A percentile compares a stretch with the other conserved stretches of the same genome.
Evolutionary conservation across 2,888 invertebrate genomes (phyloP).

Genomic region (Tetropium fuscum): DNA sequence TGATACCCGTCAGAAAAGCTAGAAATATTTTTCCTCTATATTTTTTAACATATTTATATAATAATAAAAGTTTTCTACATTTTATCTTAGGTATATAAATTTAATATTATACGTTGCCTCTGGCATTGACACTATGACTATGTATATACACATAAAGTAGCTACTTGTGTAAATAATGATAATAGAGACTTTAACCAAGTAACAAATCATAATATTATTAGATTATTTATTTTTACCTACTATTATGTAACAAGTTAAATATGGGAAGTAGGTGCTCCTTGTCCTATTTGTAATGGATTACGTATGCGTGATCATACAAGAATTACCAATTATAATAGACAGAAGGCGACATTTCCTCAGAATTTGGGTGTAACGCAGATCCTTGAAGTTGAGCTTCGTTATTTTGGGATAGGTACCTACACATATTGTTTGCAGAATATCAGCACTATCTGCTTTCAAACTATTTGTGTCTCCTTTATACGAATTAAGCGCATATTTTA

Average conservation of each 20-base stretch:
- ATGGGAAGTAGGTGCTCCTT: slow-evolving; percentile 3
- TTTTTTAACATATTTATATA: no score
- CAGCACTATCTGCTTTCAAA: slow-evolving; percentile 4
- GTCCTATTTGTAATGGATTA: slow-evolving; percentile 5
- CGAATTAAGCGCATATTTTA: no score
- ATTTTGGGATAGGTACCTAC: slow-evolving; percentile 19
- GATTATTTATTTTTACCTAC: not conserved
- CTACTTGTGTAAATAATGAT: no score
- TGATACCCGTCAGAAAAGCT: no score
- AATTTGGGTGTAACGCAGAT: slow-evolving; percentile 16
- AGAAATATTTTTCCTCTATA: no score
- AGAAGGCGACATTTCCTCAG: slow-evolving; percentile 12
- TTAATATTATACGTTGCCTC: no score
- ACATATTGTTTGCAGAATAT: slow-evolving; percentile 20
- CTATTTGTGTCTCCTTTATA: not conserved
- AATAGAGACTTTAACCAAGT: no score
- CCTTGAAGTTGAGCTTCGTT: slow-evolving; percentile 16
- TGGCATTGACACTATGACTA: no score
- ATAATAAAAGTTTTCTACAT: no score
- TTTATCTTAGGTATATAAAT: no score
- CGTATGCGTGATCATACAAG: not conserved
- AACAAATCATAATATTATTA: no score
- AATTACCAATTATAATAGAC: slow-evolving; percentile 14
- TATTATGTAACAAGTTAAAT: not conserved
- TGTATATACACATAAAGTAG: no score